phyloP scores from a whole-genome alignment of 2,113 vertebrate genomes.

The Vanacampus margaritifer region DNA sequence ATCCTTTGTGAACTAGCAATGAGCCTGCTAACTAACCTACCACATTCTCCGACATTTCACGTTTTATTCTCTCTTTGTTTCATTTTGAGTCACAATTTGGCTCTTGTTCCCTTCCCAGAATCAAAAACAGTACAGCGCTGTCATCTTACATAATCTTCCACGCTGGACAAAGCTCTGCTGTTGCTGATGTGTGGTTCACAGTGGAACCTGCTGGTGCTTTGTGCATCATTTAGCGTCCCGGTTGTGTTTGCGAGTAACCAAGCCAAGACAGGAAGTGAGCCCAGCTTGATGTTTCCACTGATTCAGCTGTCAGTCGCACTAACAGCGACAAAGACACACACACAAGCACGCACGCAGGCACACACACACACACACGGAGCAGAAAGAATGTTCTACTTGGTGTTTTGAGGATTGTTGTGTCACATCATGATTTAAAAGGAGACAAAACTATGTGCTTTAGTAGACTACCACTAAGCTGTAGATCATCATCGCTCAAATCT shows the following conservation, averaged over 20 bases:
- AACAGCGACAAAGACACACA: background rate
- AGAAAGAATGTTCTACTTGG: background rate
- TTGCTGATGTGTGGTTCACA: slow-evolving; percentile 6
- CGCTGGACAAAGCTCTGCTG: slow-evolving; percentile 8
- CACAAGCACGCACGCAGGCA: background rate
- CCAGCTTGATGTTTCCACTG: slow-evolving; percentile 24
- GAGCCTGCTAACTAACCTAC: background rate
- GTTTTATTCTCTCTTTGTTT: background rate
- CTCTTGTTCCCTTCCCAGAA: background rate
- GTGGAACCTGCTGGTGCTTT: background rate
- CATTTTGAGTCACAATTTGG: background rate
- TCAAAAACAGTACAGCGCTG: background rate
- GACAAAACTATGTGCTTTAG: slow-evolving; percentile 2
- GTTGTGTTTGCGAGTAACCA: slow-evolving; percentile 6
- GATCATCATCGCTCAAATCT: background rate
- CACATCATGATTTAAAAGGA: slow-evolving; percentile 1
- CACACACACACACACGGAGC: background rate
- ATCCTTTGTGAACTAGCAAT: background rate
- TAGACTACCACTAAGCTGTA: background rate
- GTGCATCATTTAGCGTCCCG: slow-evolving; percentile 6
- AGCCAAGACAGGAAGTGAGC: slow-evolving; percentile 13
- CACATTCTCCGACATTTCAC: background rate
- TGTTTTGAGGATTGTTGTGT: background rate
- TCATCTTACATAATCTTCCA: slow-evolving; percentile 6
- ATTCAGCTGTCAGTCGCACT: slow-evolving; percentile 24